Percentiles rank a stretch among this genome's conserved stretches.
Evolutionary conservation across 2,797 vertebrate genomes (phyloP).

Genomic region (Artibeus jamaicensis): DNA sequence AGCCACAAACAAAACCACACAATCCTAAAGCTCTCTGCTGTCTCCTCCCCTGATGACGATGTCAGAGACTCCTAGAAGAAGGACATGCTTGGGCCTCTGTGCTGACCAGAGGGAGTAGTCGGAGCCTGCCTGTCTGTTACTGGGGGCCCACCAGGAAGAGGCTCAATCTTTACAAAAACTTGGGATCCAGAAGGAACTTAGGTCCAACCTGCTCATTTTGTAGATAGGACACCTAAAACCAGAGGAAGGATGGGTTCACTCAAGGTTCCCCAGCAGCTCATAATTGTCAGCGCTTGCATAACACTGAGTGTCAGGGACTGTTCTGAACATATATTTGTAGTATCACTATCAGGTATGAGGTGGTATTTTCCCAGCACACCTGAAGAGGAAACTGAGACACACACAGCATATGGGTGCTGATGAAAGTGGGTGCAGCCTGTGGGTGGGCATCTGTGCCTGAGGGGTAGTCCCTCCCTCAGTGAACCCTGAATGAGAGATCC

Average conservation of each 20-base stretch:
- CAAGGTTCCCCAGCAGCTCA: background rate
- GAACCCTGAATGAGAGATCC: background rate
- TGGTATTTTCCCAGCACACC: background rate
- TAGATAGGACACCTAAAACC: background rate
- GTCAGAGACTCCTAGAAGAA: background rate
- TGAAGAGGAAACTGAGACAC: background rate
- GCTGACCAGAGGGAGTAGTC: background rate
- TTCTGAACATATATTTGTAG: background rate
- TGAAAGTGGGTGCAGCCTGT: background rate
- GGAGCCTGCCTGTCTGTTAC: background rate
- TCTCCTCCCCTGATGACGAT: rapidly evolving
- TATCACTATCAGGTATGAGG: background rate
- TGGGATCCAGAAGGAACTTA: background rate
- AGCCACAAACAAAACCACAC: background rate
- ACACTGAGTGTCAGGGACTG: background rate
- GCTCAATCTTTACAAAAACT: background rate
- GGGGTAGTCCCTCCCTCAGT: background rate
- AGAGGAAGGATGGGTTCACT: background rate
- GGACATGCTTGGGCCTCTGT: no score
- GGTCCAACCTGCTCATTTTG: background rate
- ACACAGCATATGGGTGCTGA: no score
- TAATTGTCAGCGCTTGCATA: background rate
- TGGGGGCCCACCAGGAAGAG: background rate
- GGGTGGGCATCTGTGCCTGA: rapidly evolving
- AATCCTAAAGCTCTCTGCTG: background rate